Evolutionary conservation across 2,113 vertebrate genomes (phyloP).

Genomic region (Agelaius tricolor): DNA sequence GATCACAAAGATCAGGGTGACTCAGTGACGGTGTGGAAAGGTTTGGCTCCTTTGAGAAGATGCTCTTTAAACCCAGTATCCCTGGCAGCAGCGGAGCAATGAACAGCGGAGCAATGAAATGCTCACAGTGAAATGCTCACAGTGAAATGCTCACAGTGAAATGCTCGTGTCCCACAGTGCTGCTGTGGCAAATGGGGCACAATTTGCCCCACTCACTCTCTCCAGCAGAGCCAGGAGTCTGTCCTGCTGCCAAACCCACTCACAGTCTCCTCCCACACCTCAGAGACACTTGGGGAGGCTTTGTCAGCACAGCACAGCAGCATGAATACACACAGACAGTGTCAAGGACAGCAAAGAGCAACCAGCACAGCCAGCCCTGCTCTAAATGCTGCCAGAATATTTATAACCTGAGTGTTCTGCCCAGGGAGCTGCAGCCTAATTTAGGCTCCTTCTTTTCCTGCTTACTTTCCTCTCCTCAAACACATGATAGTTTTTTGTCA

Average conservation of each 20-base stretch:
- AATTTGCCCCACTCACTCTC: background rate
- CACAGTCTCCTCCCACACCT: background rate
- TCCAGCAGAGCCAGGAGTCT: background rate
- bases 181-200: background rate
- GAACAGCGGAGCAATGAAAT: too few relatives aligned
- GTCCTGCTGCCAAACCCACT: background rate
- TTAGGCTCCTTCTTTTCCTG: slow-evolving; percentile 11
- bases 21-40: rapidly evolving
- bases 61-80: background rate
- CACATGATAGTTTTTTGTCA: background rate
- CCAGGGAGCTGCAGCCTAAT: slow-evolving; percentile 4
- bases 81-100: background rate
- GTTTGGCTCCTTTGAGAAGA: background rate
- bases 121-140: too few relatives aligned
- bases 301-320: background rate
- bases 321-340: background rate
- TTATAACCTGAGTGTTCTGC: slow-evolving; percentile 30
- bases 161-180: rapidly evolving
- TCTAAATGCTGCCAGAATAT: slow-evolving; percentile 28
- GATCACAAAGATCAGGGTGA: background rate
- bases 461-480: background rate
- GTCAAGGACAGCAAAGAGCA: slow-evolving; percentile 24
- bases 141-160: rapidly evolving
- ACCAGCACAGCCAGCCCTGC: background rate
- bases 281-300: background rate